phyloP scores from a whole-genome alignment of 1,140 invertebrate species.

The Drosophila miranda region DNA sequence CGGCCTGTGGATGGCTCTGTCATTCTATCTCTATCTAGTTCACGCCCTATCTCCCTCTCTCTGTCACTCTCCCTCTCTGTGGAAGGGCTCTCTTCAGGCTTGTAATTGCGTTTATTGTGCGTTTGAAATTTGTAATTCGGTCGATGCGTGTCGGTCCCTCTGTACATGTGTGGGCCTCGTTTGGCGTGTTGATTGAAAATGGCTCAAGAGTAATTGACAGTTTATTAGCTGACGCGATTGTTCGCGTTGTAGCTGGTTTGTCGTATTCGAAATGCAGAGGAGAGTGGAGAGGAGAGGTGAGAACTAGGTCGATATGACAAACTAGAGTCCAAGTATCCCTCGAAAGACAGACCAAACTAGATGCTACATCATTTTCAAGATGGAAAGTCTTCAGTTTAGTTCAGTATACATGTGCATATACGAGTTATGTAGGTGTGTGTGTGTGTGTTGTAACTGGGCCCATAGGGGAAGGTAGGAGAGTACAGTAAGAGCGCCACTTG shows the following conservation, averaged over 20 bases:
- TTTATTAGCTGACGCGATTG: constrained; percentile 75
- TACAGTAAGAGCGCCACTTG: constrained; percentile 41
- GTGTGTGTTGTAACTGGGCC: constrained; percentile 74
- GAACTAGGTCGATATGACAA: no score
- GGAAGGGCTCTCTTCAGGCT: constrained; percentile 10
- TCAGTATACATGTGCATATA: no score
- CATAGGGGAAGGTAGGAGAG: constrained; percentile 9
- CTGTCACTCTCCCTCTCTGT: background rate
- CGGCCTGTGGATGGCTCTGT: constrained; percentile 44
- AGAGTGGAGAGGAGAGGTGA: background rate
- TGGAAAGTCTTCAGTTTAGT: no score
- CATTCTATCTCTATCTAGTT: constrained; percentile 1
- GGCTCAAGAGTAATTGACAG: constrained; percentile 79
- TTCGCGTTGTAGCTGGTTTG: constrained; percentile 47
- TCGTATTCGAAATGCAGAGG: no score
- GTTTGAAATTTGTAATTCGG: constrained; percentile 74
- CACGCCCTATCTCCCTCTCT: background rate
- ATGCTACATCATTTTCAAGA: no score
- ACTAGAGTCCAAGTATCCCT: no score
- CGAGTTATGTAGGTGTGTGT: no score
- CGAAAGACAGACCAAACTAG: no score
- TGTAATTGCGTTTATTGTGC: constrained; percentile 79
- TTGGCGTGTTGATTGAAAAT: constrained; percentile 75
- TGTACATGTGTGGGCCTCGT: constrained; percentile 25
- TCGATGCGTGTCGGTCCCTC: constrained; percentile 16